phyloP scores from a whole-genome alignment of 2,797 vertebrate genomes.

The Tokudaia tokunoshimensis region DNA sequence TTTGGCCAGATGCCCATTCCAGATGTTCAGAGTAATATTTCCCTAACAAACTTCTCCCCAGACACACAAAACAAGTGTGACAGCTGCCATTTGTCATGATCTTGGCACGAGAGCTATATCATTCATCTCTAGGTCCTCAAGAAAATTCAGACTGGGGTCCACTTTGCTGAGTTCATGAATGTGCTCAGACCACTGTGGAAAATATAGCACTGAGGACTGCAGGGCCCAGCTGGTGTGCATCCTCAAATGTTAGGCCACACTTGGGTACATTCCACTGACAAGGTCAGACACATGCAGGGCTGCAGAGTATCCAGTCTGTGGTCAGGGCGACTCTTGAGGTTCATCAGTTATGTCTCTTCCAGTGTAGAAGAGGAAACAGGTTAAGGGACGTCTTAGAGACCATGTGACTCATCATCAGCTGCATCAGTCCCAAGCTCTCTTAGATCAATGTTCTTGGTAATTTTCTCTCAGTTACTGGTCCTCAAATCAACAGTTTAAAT shows the following conservation, averaged over 20 bases:
- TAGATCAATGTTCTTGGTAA: background rate
- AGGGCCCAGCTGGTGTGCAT: background rate
- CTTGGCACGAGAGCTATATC: background rate
- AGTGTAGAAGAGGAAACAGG: background rate
- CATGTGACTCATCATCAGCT: background rate
- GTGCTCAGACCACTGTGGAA: background rate
- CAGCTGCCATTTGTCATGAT: background rate
- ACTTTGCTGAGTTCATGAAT: background rate
- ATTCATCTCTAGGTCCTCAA: background rate
- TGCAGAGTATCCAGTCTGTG: background rate
- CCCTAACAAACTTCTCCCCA: background rate
- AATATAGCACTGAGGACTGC: background rate
- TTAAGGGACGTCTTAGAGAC: background rate
- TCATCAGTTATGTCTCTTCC: background rate
- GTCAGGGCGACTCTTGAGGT: background rate
- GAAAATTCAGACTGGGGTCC: conserved; percentile 2
- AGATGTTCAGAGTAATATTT: background rate
- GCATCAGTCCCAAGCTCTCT: background rate
- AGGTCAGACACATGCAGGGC: background rate
- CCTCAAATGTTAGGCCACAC: background rate
- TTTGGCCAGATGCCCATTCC: background rate
- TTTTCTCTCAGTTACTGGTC: background rate
- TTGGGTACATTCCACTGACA: background rate
- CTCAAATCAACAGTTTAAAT: background rate
- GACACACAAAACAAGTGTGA: conserved; percentile 37